Conservation (phyloP, 2,888 invertebrate genomes). For the Tinea trinotella region DNA sequence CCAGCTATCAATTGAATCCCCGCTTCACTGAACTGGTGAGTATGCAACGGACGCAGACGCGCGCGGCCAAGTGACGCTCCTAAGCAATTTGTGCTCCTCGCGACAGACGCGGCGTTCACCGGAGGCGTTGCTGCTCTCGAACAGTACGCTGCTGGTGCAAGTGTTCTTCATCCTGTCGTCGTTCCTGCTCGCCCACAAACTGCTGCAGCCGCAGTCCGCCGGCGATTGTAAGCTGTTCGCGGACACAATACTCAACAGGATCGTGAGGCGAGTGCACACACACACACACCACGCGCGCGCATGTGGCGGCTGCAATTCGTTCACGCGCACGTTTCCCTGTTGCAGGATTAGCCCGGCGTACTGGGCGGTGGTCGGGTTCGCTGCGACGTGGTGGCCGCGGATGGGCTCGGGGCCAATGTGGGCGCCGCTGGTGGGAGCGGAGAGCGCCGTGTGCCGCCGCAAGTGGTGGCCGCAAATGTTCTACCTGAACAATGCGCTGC, state of each 20-base stretch:
- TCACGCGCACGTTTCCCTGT: slow-evolving; percentile 12
- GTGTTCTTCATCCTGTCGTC: slow-evolving; percentile 62
- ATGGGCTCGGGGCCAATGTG: slow-evolving; percentile 49
- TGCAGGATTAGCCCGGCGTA: slow-evolving; percentile 58
- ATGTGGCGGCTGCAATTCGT: not conserved
- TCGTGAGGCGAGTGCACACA: slow-evolving; percentile 54
- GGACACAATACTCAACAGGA: slow-evolving; percentile 50
- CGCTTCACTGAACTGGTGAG: slow-evolving; percentile 44
- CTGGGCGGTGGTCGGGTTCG: slow-evolving; percentile 56
- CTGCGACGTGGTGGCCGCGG: slow-evolving; percentile 51
- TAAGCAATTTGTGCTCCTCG: too few relatives aligned
- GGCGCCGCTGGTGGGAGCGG: slow-evolving; percentile 43
- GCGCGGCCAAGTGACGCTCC: not conserved
- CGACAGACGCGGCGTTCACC: slow-evolving; percentile 39
- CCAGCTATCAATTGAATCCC: slow-evolving; percentile 45
- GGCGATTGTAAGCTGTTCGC: slow-evolving; percentile 27
- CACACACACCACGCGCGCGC: too few relatives aligned
- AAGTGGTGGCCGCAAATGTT: slow-evolving; percentile 63
- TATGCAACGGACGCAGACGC: not conserved
- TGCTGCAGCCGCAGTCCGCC: slow-evolving; percentile 36
- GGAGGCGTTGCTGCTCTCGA: slow-evolving; percentile 52
- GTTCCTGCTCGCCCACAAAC: slow-evolving; percentile 58
- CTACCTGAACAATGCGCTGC: slow-evolving; percentile 52
- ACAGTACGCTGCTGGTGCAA: slow-evolving; percentile 63
- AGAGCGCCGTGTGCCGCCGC: slow-evolving; percentile 45